A percentile compares a stretch with the other conserved stretches of the same genome.
Conservation (phyloP, 64 coral and sea anemone genomes). For the Pocillopora damicornis region DNA sequence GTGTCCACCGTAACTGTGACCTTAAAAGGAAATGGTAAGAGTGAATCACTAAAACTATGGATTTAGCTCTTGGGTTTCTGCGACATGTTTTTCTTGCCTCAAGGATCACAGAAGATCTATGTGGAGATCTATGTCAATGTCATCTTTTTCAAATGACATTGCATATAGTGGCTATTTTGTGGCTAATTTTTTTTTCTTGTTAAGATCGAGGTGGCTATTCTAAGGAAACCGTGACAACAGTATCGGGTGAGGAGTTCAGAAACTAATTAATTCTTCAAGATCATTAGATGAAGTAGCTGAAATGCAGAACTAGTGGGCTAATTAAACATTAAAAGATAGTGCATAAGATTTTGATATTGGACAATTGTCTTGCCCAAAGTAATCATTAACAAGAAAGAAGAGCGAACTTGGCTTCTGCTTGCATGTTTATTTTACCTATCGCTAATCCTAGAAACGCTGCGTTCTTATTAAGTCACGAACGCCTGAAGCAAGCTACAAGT, state of each 20-base stretch:
- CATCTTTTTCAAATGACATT: neutral
- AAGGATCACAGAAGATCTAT: neutral
- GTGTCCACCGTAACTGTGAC: slow-evolving; percentile 49
- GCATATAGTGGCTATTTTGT: neutral
- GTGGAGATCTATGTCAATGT: too few species aligned
- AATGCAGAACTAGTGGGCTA: neutral
- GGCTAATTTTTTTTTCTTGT: neutral
- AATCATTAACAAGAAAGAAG: too few species aligned
- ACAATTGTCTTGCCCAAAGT: too few species aligned
- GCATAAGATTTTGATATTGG: too few species aligned
- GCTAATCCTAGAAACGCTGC: too few species aligned
- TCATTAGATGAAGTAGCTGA: neutral
- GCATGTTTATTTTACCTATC: too few species aligned
- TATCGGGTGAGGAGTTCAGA: neutral
- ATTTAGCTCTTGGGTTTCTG: too few species aligned
- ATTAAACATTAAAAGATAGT: too few species aligned
- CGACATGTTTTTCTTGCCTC: too few species aligned
- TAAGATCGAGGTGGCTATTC: slow-evolving; percentile 10
- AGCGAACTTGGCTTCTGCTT: too few species aligned
- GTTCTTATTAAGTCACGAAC: too few species aligned
- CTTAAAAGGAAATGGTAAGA: slow-evolving; percentile 61
- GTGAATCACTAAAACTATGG: neutral
- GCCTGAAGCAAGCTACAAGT: too few species aligned
- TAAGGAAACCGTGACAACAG: slow-evolving; percentile 13
- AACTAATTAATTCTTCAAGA: neutral